phyloP scores from a whole-genome alignment of 1,140 invertebrate genomes.

The Drosophila sulfurigaster region DNA sequence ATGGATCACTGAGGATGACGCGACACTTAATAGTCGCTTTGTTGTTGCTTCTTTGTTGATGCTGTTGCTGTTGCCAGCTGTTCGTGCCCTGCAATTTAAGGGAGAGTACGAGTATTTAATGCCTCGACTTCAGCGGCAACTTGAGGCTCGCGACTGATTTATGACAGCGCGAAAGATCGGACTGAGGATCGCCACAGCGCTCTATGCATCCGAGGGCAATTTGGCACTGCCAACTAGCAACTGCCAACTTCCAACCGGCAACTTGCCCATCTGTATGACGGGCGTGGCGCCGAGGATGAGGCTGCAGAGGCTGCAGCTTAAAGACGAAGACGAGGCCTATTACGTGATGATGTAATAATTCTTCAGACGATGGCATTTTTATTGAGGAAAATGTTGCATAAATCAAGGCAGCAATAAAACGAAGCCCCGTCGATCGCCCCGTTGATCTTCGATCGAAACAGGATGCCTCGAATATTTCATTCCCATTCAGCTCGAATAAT shows the following conservation, averaged over 20 bases:
- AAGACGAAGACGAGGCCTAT: conserved; percentile 53
- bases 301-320: conserved; percentile 11
- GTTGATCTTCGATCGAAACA: conserved; percentile 45
- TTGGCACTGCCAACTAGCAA: conserved; percentile 41
- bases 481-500: conserved; percentile 61
- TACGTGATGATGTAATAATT: conserved; percentile 83
- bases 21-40: conserved; percentile 72
- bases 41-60: conserved; percentile 54
- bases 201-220: conserved; percentile 62
- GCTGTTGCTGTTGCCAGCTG: conserved; percentile 46
- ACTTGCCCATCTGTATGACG: conserved; percentile 34
- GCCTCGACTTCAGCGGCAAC: conserved; percentile 43
- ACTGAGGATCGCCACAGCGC: conserved; percentile 41
- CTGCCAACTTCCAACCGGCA: neutral
- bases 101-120: conserved; percentile 69
- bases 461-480: conserved; percentile 71
- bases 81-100: conserved; percentile 73
- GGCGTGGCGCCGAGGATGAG: conserved; percentile 62
- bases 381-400: conserved; percentile 81
- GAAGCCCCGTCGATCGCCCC: conserved; percentile 52
- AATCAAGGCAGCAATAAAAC: conserved; percentile 80
- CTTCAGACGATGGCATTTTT: conserved; percentile 76
- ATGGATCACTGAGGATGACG: conserved; percentile 78
- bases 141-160: conserved; percentile 71
- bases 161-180: conserved; percentile 68